Percentiles rank a stretch among this genome's conserved stretches.
Conservation (phyloP, 2,113 vertebrate species). For the Ctenomys sociabilis region DNA sequence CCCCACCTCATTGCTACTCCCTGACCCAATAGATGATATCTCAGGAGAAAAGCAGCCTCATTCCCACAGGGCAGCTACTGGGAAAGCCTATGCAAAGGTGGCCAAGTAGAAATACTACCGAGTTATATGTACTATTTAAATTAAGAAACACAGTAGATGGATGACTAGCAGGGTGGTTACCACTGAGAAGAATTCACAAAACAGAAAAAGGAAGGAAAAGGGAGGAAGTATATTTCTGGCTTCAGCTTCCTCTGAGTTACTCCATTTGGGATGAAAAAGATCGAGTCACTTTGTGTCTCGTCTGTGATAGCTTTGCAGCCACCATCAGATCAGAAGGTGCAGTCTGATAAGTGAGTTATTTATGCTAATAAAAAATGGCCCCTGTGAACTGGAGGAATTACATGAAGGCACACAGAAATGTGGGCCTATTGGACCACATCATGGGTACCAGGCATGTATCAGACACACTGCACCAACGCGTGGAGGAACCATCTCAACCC, state of each 20-base stretch:
- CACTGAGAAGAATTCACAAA: slow-evolving; percentile 5
- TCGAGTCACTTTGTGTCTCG: background rate
- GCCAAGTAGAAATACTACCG: background rate
- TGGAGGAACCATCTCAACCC: no score
- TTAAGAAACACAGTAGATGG: background rate
- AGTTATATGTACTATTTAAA: background rate
- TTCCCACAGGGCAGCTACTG: background rate
- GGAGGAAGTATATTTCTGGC: background rate
- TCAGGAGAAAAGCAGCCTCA: background rate
- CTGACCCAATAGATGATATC: background rate
- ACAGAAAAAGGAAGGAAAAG: slow-evolving; percentile 11
- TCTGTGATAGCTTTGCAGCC: background rate
- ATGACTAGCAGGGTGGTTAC: background rate
- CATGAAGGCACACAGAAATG: background rate
- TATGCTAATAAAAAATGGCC: background rate
- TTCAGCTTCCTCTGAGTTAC: background rate
- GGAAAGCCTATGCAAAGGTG: background rate
- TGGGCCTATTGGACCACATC: background rate
- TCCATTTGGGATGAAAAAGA: background rate
- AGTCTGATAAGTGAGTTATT: background rate
- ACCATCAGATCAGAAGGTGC: background rate
- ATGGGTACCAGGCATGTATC: background rate
- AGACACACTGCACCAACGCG: background rate
- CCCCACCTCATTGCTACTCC: background rate
- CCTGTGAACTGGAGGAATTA: background rate